phyloP scores from a whole-genome alignment of 2,888 invertebrate species.

The Cryptocephalus primarius region DNA sequence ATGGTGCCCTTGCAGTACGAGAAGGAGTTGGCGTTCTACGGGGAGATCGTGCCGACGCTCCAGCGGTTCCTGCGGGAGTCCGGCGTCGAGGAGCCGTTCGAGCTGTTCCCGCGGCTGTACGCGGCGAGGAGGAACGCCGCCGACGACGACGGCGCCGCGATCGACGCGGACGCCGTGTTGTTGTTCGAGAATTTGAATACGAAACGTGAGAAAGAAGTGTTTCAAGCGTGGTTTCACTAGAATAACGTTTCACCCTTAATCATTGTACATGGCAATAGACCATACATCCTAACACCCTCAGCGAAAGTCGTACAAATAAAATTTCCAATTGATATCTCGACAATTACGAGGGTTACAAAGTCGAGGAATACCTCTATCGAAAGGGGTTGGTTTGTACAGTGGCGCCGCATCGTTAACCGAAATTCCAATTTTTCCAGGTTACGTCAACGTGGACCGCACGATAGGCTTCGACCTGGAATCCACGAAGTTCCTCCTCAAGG shows the following conservation, averaged over 20 bases:
- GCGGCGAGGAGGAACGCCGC: constrained; percentile 10
- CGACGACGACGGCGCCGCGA: constrained; percentile 1
- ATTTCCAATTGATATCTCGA: no score
- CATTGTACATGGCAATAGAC: no score
- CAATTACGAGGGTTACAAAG: no score
- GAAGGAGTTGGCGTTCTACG: constrained; percentile 11
- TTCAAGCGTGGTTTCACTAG: no score
- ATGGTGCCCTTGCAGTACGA: constrained; percentile 3
- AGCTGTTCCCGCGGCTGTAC: constrained; percentile 8
- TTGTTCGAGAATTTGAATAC: constrained; percentile 10
- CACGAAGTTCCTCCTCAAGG: constrained; percentile 32
- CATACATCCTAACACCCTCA: no score
- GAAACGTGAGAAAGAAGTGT: constrained; percentile 2
- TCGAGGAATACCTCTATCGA: no score
- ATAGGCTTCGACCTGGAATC: constrained; percentile 38
- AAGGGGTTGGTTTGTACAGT: no score
- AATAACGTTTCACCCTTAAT: no score
- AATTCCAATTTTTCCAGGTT: constrained; percentile 27
- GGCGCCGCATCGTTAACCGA: no score
- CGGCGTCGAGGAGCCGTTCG: constrained; percentile 2
- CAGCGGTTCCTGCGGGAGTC: constrained; percentile 6
- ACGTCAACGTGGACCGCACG: constrained; percentile 34
- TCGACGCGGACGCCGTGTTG: constrained; percentile 11
- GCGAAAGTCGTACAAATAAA: no score
- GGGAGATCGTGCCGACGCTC: constrained; percentile 7